A percentile compares a stretch with the other conserved stretches of the same genome.
Evolutionary conservation across 2,797 vertebrate species (phyloP).

Genomic region (Sebastes iracundus): DNA sequence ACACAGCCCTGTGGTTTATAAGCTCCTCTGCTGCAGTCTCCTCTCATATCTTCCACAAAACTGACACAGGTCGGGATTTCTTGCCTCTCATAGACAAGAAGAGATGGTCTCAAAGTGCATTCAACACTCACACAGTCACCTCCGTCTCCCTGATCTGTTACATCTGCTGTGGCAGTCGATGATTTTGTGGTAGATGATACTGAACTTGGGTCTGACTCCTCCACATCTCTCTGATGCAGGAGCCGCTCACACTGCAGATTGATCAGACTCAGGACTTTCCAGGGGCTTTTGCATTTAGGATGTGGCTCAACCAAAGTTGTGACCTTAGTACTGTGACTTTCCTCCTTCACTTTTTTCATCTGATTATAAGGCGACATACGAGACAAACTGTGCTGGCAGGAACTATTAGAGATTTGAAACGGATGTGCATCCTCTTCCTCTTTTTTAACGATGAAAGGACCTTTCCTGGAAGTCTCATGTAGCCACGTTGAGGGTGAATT

Average conservation of each 20-base stretch:
- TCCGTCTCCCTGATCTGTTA: neutral
- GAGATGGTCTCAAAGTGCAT: neutral
- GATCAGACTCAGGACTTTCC: constrained; percentile 83
- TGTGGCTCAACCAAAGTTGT: constrained; percentile 10
- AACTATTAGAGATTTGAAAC: constrained; percentile 3
- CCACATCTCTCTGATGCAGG: constrained; percentile 50
- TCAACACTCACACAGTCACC: neutral
- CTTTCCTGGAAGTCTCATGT: neutral
- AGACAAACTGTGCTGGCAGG: constrained; percentile 16
- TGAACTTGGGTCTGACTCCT: neutral
- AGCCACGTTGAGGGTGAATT: constrained; percentile 12
- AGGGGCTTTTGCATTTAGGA: constrained; percentile 63
- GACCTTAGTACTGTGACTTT: neutral
- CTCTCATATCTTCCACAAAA: neutral
- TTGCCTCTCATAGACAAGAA: neutral
- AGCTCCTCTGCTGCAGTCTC: neutral
- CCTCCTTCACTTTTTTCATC: constrained; percentile 8
- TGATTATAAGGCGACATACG: constrained; percentile 9
- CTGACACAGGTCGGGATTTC: neutral
- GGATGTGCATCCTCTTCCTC: constrained; percentile 7
- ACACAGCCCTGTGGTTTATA: neutral
- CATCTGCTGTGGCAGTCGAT: neutral
- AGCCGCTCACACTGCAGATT: constrained; percentile 82
- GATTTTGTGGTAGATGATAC: neutral
- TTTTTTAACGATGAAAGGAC: neutral